A percentile compares a stretch with the other conserved stretches of the same genome.
Evolutionary conservation across 2,888 invertebrate species (phyloP).

Genomic region (Oxyteleia sp.): DNA sequence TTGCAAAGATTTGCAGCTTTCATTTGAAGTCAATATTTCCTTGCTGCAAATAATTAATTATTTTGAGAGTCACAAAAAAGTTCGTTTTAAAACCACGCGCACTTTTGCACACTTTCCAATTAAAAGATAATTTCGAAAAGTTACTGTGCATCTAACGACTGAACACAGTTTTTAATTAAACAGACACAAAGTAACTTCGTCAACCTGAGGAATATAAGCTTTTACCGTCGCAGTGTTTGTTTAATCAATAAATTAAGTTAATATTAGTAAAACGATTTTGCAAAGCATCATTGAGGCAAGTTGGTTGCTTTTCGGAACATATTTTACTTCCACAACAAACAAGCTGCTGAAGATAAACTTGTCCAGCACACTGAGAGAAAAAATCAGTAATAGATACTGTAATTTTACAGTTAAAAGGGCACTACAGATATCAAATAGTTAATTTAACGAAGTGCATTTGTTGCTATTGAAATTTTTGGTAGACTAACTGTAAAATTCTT

Average conservation of each 20-base stretch:
- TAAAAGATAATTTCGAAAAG: slow-evolving; percentile 32
- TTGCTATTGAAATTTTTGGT: too few relatives aligned
- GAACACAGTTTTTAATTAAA: slow-evolving; percentile 19
- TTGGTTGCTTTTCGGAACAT: slow-evolving; percentile 7
- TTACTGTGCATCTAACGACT: not conserved
- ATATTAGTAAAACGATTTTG: slow-evolving; percentile 12
- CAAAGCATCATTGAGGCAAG: slow-evolving; percentile 14
- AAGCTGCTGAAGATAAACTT: slow-evolving; percentile 23
- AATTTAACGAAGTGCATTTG: too few relatives aligned
- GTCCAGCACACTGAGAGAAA: not conserved
- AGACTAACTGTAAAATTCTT: too few relatives aligned
- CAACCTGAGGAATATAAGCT: slow-evolving; percentile 24
- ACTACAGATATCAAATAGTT: too few relatives aligned
- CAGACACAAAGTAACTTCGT: slow-evolving; percentile 24
- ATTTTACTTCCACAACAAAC: slow-evolving; percentile 36
- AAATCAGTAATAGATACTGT: too few relatives aligned
- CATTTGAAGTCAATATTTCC: not conserved
- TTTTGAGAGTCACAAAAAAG: slow-evolving; percentile 1
- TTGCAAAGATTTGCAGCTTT: not conserved
- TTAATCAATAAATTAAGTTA: slow-evolving; percentile 34
- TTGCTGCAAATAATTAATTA: slow-evolving; percentile 15
- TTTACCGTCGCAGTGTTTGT: slow-evolving; percentile 16
- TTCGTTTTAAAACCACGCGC: not conserved
- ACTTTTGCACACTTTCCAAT: slow-evolving; percentile 26
- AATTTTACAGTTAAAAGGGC: too few relatives aligned